Base-by-base conservation (phyloP, 64 coral and sea anemone genomes). In the Porites lutea region DNA sequence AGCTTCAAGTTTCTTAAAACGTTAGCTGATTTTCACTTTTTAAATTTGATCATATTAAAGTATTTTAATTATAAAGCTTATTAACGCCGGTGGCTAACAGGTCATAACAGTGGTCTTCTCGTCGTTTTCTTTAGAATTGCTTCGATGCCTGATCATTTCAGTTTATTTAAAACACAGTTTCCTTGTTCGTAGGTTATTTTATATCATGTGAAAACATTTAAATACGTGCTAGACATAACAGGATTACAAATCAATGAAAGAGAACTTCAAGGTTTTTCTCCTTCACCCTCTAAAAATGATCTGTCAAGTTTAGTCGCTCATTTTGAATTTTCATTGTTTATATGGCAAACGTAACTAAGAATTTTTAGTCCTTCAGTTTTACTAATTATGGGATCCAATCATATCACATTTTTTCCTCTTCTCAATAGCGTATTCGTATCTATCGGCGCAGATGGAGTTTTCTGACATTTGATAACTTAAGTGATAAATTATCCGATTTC, bases 401-500 rank as follows among this genome's bases (percentile, higher is more conserved):
- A 48, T 64, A 60, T 13, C 48, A 52, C 46, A 69, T 67, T 22
- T 63, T 52, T 66, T 82, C 18, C 16, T 78, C n/a, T 76, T 5
- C 73, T 76, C 46, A 51, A n/a, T n/a, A n/a, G n/a, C n/a, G n/a
- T n/a, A n/a, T 21, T 78, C 19, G 45, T 84, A 84, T 84, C 81
- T 84, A 68, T 52, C 62, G 10, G 9, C 8, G 6, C 81, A 84
- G 81, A 84, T 65, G 81, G 81, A 52, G 68, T 84, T 84, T 11
- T 19, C 81, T 52, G 81, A 84, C 81, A 84, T 68, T 13, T 84
- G 81, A 84, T 84, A 69, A 69, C 81, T 53, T 12, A 8, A 50
- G 61, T 84, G 81, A 84, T 84, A 84, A 84, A 84, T 84, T 84
- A 51, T 84, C 62, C 8, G 16, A 20, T 84, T 84, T 69, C 81